Percentiles rank a stretch among this genome's conserved stretches.
phyloP scores from a whole-genome alignment of 2,888 invertebrate genomes.

The Limnephilus lunatus region DNA sequence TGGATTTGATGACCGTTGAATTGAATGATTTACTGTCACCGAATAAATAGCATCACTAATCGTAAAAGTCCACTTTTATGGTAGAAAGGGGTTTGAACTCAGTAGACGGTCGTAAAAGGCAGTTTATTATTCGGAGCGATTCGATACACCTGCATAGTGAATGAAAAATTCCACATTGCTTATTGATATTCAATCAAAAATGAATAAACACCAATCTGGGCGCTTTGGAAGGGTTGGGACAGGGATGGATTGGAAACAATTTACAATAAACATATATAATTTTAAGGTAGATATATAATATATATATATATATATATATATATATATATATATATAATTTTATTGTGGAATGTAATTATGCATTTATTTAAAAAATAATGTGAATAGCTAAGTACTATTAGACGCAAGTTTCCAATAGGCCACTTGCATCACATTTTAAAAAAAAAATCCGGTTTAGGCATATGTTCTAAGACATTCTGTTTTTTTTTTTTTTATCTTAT shows the following conservation, averaged over 20 bases:
- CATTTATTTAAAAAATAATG: too few relatives aligned
- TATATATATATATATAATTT: too few relatives aligned
- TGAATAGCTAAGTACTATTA: too few relatives aligned
- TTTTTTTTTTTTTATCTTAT: too few relatives aligned
- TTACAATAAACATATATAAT: too few relatives aligned
- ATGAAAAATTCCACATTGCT: constrained; percentile 48
- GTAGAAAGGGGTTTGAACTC: neutral
- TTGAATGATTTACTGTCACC: constrained; percentile 37
- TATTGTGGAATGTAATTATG: too few relatives aligned
- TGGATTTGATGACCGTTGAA: constrained; percentile 25
- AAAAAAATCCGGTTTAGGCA: too few relatives aligned
- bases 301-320: too few relatives aligned
- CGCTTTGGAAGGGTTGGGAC: constrained; percentile 47
- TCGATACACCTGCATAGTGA: constrained; percentile 64
- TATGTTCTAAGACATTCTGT: too few relatives aligned
- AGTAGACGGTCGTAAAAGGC: neutral
- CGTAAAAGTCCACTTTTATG: neutral
- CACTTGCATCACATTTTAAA: too few relatives aligned
- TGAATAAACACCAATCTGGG: constrained; percentile 59
- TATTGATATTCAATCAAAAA: constrained; percentile 61
- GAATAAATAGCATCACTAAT: neutral
- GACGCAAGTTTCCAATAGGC: too few relatives aligned
- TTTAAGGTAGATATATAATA: too few relatives aligned
- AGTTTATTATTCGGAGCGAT: constrained; percentile 51
- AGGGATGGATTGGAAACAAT: constrained; percentile 21